Evolutionary conservation across 2,797 vertebrate genomes (phyloP).

Genomic region (Gallirallus australis): DNA sequence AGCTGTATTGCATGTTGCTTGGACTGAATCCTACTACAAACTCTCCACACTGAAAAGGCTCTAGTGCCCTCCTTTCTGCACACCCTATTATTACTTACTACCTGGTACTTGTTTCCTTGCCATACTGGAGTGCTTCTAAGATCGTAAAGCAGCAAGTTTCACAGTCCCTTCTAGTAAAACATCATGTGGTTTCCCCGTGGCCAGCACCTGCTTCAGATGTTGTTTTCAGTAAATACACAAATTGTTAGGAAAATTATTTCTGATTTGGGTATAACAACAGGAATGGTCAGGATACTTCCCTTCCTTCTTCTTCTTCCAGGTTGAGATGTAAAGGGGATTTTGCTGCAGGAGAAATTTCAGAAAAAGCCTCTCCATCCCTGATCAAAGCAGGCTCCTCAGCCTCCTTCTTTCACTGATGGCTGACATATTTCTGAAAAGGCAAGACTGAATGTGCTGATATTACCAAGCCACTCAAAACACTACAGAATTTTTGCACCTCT

Average conservation of each 20-base stretch:
- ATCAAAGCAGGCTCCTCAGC: background rate
- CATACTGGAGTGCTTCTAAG: background rate
- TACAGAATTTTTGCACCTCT: slow-evolving; percentile 23
- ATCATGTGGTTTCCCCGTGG: background rate
- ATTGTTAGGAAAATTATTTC: background rate
- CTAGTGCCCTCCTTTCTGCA: background rate
- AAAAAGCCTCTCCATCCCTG: background rate
- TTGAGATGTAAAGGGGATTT: background rate
- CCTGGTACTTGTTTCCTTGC: background rate
- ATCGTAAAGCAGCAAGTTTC: background rate
- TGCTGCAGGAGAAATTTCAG: background rate
- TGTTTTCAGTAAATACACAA: background rate
- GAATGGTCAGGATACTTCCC: background rate
- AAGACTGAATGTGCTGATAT: background rate
- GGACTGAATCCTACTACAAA: background rate
- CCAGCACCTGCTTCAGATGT: background rate
- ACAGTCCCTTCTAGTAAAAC: background rate
- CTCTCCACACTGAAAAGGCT: background rate
- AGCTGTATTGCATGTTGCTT: background rate
- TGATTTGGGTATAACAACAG: background rate
- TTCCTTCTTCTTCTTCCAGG: background rate
- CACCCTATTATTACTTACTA: background rate
- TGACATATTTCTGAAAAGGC: background rate
- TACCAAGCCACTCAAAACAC: slow-evolving; percentile 3
- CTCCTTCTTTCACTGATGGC: background rate